Percentiles rank a stretch among this genome's conserved stretches.
These are phyloP conservation scores for Xestia sexstrigata DNA, from an alignment of 2,888 invertebrate genomes.

Conservation along the genomic window DNA sequence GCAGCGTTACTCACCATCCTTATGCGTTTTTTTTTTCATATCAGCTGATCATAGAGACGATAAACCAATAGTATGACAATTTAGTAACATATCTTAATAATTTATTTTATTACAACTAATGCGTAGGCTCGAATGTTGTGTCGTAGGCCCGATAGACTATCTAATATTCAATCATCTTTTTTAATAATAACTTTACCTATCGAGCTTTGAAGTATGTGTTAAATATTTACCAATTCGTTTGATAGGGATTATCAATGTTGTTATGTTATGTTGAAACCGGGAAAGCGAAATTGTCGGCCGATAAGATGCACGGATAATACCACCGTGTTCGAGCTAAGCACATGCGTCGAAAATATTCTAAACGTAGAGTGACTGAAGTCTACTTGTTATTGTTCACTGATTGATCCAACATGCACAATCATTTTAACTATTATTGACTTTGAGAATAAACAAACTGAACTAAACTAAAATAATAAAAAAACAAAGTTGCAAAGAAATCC, in stretches of 20 bases:
- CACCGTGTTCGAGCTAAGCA: background rate
- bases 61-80: background rate
- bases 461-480: conserved; percentile 12
- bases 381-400: background rate
- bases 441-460: background rate
- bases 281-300: conserved; percentile 36
- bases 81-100: background rate
- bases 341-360: conserved; percentile 10
- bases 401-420: background rate
- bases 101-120: background rate
- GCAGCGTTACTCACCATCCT: background rate
- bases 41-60: conserved; percentile 9
- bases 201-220: conserved; percentile 38
- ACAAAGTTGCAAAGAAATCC: conserved; percentile 7
- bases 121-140: background rate
- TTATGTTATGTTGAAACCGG: conserved; percentile 30
- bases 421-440: background rate
- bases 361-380: background rate
- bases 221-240: conserved; percentile 42
- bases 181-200: conserved; percentile 38
- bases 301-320: conserved; percentile 19
- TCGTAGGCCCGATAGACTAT: conserved; percentile 20
- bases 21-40: conserved; percentile 9
- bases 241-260: conserved; percentile 41
- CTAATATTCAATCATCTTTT: conserved; percentile 41